Evolutionary conservation across 2,797 vertebrate genomes (phyloP), one percentile per base, ranked within the genome.

Genomic region (Alouatta caraya): DNA sequence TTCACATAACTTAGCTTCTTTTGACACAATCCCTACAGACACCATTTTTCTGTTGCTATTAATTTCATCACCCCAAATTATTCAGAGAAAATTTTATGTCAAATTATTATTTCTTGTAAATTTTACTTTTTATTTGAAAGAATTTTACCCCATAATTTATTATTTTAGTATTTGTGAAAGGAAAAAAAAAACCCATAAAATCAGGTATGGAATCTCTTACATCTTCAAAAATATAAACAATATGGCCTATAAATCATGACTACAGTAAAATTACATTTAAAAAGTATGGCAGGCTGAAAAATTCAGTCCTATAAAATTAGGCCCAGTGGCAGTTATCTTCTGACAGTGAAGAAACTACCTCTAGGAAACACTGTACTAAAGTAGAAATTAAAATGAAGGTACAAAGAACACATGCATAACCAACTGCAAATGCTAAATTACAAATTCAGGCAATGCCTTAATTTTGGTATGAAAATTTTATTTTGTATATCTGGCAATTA

Each of bases 1-100:
- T 98, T 97, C 94, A 98, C 95, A 98, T 75, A 98, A 97, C 94
- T 98, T 96, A 93, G 93, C 86, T 97, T 98, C 90, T 96, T 98
- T 98, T 98, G 93, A 98, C 95, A 98, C 98, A 98, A 98, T 88
- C 78, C 85, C 87, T 94, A 52, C 55, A 97, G 95, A 96, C 64
- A 61, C 97, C 93, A 94, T 98, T 98, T 86, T 91, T 78, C 95
- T 95, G 28, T 85, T 97, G 46, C 55, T 96, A 97, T 95, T 97
- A 96, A 97, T 97, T 37, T 94, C 52, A 95, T 96, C 90, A 97
- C 0, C 52, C 26, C 88, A 96, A 64, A 95, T 96, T 93, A 93
- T 92, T 98, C 93, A 98, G 97, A 96, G 86, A 88, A 75, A 95
- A 94, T 94, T 83, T 97, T 70, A 97, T 96, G 94, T 85, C 78